Conservation (phyloP, 2,797 vertebrate genomes). For the Sphaeramia orbicularis region DNA sequence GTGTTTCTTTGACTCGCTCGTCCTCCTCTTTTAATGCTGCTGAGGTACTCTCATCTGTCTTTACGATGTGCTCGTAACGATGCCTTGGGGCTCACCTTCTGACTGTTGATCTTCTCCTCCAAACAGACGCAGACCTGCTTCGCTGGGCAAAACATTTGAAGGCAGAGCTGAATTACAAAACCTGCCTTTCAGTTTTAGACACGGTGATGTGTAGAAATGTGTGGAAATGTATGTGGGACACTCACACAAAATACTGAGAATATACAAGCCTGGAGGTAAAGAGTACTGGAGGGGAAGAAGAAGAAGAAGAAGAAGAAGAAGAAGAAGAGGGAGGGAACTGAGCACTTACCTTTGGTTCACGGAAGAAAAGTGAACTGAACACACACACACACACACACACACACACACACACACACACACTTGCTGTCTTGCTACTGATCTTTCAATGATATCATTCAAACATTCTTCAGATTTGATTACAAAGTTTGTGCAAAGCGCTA, state of each 20-base stretch:
- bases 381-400: too few species aligned
- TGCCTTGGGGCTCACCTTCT: conserved; percentile 37
- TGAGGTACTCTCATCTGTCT: conserved; percentile 38
- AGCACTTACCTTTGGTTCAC: conserved; percentile 1
- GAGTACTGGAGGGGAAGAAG: too few species aligned
- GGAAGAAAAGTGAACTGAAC: background rate
- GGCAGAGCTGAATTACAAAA: background rate
- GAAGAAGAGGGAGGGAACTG: conserved; percentile 1
- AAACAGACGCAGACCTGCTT: conserved; percentile 30
- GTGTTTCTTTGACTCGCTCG: conserved; percentile 2
- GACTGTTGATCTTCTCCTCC: conserved; percentile 22
- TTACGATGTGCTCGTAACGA: conserved; percentile 41
- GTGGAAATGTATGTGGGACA: conserved; percentile 2
- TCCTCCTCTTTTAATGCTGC: conserved; percentile 27
- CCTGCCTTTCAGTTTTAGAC: conserved; percentile 16
- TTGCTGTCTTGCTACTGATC: too few species aligned
- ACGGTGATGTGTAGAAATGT: background rate
- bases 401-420: too few species aligned
- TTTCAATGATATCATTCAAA: too few species aligned
- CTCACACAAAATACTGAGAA: conserved; percentile 10
- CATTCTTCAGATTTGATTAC: too few species aligned
- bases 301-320: too few species aligned
- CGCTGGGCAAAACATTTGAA: conserved; percentile 17
- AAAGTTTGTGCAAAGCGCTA: too few species aligned
- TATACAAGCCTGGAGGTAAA: conserved; percentile 13